Percentiles rank a stretch among this genome's conserved stretches.
Evolutionary conservation across 1,140 invertebrate genomes (phyloP).

Genomic region (Adelges cooleyi): DNA sequence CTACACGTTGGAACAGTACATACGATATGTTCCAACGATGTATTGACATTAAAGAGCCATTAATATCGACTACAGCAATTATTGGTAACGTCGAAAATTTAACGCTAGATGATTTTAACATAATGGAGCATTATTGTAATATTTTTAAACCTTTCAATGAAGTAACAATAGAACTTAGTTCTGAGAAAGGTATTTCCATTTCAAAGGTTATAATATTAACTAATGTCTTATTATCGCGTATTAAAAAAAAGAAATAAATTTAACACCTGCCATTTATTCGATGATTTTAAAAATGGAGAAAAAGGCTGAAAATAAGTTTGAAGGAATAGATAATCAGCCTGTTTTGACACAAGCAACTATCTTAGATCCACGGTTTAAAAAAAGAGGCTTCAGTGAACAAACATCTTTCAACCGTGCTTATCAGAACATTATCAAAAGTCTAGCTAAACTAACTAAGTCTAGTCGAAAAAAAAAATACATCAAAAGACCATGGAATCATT

Average conservation of each 20-base stretch:
- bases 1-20: constrained; percentile 30
- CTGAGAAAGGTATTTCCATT: constrained; percentile 6
- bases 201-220: not conserved
- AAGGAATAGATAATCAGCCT: not conserved
- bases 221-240: not conserved
- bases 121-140: not conserved
- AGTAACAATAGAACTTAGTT: constrained; percentile 6
- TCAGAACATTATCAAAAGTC: too few species aligned
- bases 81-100: not conserved
- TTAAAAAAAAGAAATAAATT: not conserved
- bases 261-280: not conserved
- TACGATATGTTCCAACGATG: constrained; percentile 26
- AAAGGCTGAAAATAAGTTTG: not conserved
- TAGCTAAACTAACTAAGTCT: too few species aligned
- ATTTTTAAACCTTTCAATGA: constrained; percentile 27
- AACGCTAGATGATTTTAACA: constrained; percentile 4
- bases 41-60: constrained; percentile 14
- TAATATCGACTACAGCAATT: constrained; percentile 13
- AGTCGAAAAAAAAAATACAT: not conserved
- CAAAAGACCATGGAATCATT: not conserved
- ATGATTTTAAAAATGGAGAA: not conserved
- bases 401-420: not conserved
- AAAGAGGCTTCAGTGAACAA: not conserved
- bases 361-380: not conserved
- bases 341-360: not conserved